Base-by-base conservation (phyloP, 2,888 invertebrate species). In the Folsomia manolachei region DNA sequence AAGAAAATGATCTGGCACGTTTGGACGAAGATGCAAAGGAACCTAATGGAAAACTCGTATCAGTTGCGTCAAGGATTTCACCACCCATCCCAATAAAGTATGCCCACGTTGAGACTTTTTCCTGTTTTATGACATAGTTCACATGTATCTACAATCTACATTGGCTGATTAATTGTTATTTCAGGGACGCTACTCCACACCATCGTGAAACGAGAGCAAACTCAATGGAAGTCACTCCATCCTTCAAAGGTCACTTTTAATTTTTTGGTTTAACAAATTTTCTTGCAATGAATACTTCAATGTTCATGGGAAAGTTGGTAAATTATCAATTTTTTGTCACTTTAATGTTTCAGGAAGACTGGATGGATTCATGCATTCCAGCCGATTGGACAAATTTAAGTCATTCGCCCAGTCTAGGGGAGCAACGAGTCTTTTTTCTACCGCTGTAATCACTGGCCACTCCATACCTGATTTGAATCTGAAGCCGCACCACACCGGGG, bases 391-490 rank as follows among this genome's bases (percentile, higher is more conserved):
- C 53, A 63, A 72, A 61, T 72, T 74, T 63, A 70, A 71, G 27
- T 63, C 70, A 60, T 76, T 72, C 62, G 71, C 63, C 4, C 65
- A 66, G 52, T 2, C 65, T 9, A 19, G 65, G 27, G 65, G 65
- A 11, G 74, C 67, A 1, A 76, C 91, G 84, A 93, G 93, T 76
- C 89, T 97, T 81, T 96, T 97, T 88, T 94, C 94, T 84, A 97
- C 96, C 74, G 96, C 96, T 75, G 96, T 97, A 82, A 95, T 97
- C 85, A 94, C 93, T 82, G 97, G 96, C 80, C 94, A 94, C 27
- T 62, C 69, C 2, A 69, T 69, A 9, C n/a, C 21, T 23, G 69
- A 69, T n/a, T 14, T 27, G 14, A 25, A 4, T 63, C 23, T 66
- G 25, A 66, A 66, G 21, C 52, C 65, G 4, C 26, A 24, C 24